A percentile compares a stretch with the other conserved stretches of the same genome.
Conservation (phyloP, 1,140 invertebrate species). For the Monochamus saltuarius region DNA sequence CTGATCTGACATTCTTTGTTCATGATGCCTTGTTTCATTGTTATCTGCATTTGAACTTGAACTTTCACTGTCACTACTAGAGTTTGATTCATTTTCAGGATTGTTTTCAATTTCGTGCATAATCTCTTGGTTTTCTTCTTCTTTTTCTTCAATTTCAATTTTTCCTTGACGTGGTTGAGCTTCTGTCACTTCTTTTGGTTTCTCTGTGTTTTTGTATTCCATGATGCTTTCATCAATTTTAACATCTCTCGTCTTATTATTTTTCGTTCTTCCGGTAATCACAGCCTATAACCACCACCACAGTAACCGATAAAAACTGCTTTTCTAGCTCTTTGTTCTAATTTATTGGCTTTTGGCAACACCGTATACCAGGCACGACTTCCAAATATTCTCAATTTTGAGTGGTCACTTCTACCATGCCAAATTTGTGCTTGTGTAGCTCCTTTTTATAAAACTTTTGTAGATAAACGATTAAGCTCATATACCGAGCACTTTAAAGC, state of each 20-base stretch:
- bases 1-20: not conserved
- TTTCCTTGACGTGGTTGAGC: no score
- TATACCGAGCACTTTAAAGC: no score
- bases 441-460: slow-evolving; percentile 11
- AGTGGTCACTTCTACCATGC: slow-evolving; percentile 28
- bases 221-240: slow-evolving; percentile 20
- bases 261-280: slow-evolving; percentile 16
- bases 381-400: slow-evolving; percentile 27
- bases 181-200: no score
- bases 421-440: slow-evolving; percentile 17
- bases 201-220: no score
- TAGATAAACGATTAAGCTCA: slow-evolving; percentile 37
- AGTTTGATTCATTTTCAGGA: no score
- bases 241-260: slow-evolving; percentile 21
- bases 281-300: slow-evolving; percentile 21
- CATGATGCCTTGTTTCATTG: not conserved
- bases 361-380: slow-evolving; percentile 2
- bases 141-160: no score
- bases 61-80: not conserved
- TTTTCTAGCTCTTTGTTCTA: slow-evolving; percentile 10
- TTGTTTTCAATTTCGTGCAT: no score
- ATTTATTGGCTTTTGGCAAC: slow-evolving; percentile 18
- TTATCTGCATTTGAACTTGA: not conserved
- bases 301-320: slow-evolving; percentile 16
- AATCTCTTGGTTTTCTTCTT: no score